Conservation (phyloP, 2,113 vertebrate genomes). For the Ophthalmolycus amberensis region DNA sequence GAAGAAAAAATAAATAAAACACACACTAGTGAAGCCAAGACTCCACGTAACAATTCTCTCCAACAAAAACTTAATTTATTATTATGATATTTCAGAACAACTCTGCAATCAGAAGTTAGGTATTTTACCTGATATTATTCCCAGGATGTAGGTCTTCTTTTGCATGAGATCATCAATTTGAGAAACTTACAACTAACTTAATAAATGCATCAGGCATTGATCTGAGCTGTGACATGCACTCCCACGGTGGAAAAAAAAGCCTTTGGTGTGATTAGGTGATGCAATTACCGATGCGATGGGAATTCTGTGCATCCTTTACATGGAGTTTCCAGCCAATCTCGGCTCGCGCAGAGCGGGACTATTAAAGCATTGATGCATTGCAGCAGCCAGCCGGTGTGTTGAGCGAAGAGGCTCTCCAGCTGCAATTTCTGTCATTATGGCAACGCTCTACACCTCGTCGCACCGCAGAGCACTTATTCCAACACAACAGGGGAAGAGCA, state of each 20-base stretch:
- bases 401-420: conserved; percentile 71
- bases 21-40: background rate
- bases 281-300: conserved; percentile 38
- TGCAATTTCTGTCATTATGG: conserved; percentile 71
- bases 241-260: conserved; percentile 27
- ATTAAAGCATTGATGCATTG: conserved; percentile 71
- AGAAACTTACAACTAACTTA: background rate
- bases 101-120: background rate
- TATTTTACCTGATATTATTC: background rate
- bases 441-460: conserved; percentile 65
- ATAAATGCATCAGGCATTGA: conserved; percentile 20
- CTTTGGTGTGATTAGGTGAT: conserved; percentile 32
- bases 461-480: conserved; percentile 72
- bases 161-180: background rate
- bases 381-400: conserved; percentile 63
- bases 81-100: background rate
- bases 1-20: background rate
- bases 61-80: background rate
- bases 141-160: background rate
- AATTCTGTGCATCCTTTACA: conserved; percentile 41
- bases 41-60: background rate
- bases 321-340: conserved; percentile 57
- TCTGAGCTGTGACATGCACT: conserved; percentile 22
- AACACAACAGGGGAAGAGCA: conserved; percentile 66
- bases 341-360: conserved; percentile 12